Base-by-base conservation (phyloP, 1,140 invertebrate species). In the Leptestheria dahalacensis region DNA sequence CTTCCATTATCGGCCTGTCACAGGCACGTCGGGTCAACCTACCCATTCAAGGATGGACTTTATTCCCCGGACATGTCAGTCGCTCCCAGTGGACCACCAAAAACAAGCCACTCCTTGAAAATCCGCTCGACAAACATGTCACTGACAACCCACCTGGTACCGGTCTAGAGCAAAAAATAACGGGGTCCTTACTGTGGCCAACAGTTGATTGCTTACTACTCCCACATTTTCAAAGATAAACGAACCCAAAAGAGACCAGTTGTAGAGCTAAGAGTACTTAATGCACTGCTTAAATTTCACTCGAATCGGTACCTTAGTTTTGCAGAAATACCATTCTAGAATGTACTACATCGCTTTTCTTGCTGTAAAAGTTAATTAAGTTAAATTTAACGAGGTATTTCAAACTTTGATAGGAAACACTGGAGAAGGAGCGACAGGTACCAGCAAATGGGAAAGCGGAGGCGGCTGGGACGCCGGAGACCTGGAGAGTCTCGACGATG, bases 11-110 rank as follows among this genome's bases (percentile, higher is more conserved):
- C 12, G 58, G 48, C 23, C 24, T 60, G n/a, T 10, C 58, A 1
- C 58, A 60, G 25, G 49, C 58, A 6, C 26, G 48, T 18, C 58
- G 58, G 4, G 26, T 60, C 2, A 60, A 60, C 24, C 25, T 60
- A n/a, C 58, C 58, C 20, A 21, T 60, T 20, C 53, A 55, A 29
- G 53, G 53, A 11, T 55, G 53, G 53, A 55, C 24, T 2, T 20
- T 55, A 4, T 26, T 55, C 20, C 53, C 53, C 2, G 33, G 53
- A 21, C 53, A 55, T 18, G 33, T 55, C 20, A 55, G 53, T n/a
- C 26, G 53, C 18, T 29, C 26, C 12, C 33, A 41, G 33, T 41
- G 33, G 33, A 41, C 33, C 33, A 41, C 33, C 6, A 41, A 41
- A 15, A 41, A 41, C 33, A 41, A 41, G 33, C 33, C 33, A 15